Evolutionary conservation across 2,113 vertebrate genomes (phyloP).

Genomic region (Cyanoliseus patagonus): DNA sequence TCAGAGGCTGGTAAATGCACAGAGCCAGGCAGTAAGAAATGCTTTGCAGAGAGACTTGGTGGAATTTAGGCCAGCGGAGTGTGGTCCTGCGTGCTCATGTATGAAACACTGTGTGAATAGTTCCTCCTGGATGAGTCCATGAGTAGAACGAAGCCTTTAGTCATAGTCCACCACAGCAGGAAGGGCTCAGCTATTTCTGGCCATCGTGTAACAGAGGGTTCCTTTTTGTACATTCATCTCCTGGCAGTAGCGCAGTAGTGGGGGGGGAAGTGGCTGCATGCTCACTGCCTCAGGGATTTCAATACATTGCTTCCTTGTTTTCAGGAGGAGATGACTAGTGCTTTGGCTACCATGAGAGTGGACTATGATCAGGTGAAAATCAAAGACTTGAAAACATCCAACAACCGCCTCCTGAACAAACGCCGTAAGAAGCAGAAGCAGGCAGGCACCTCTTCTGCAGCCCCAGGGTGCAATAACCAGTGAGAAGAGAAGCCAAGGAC

Average conservation of each 20-base stretch:
- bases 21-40: neutral
- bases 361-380: constrained; percentile 98
- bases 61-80: neutral
- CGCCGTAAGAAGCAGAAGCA: constrained; percentile 92
- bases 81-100: neutral
- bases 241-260: neutral
- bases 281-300: neutral
- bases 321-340: constrained; percentile 98
- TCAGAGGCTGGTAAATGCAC: neutral
- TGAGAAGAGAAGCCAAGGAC: constrained; percentile 42
- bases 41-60: neutral
- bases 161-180: neutral
- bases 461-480: constrained; percentile 85
- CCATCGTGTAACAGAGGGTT: neutral
- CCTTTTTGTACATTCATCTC: neutral
- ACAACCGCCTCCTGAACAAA: constrained; percentile 94
- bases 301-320: neutral
- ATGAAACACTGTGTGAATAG: neutral
- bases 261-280: neutral
- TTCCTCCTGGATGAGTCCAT: neutral
- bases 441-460: constrained; percentile 66
- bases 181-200: neutral
- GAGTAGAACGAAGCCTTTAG: neutral
- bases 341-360: constrained; percentile 95
- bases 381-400: constrained; percentile 95